A percentile compares a stretch with the other conserved stretches of the same genome.
These are phyloP conservation scores for Bursaphelenchus okinawaensis DNA, from an alignment of 2,888 invertebrate species.

Conservation along the genomic window DNA sequence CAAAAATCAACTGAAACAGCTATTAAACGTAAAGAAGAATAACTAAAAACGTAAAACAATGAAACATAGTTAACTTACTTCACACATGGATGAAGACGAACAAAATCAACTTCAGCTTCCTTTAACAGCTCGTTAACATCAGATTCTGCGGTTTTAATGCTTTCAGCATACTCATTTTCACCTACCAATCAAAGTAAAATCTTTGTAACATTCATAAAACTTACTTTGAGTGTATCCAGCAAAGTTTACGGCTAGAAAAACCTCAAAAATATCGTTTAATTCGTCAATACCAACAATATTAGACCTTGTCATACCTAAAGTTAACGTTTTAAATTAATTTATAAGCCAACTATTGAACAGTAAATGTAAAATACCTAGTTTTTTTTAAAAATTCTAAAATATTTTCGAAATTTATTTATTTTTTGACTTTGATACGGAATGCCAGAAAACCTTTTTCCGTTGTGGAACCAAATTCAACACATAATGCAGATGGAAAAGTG, in stretches of 20 bases:
- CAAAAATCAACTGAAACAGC: not conserved
- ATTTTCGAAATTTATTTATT: too few species aligned
- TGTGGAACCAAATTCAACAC: too few species aligned
- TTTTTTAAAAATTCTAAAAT: too few species aligned
- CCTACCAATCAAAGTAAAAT: not conserved
- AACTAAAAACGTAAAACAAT: too few species aligned
- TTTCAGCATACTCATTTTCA: not conserved
- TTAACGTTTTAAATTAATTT: too few species aligned
- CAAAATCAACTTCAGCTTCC: conserved; percentile 1
- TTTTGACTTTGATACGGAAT: too few species aligned
- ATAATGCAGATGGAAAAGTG: too few species aligned
- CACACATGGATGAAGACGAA: conserved; percentile 6
- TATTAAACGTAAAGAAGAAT: too few species aligned
- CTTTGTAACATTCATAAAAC: not conserved
- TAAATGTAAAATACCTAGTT: too few species aligned
- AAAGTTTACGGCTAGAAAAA: conserved; percentile 1
- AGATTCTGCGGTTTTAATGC: not conserved
- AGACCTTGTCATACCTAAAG: not conserved
- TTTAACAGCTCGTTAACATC: not conserved
- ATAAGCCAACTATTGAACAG: too few species aligned
- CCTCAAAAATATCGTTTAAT: not conserved
- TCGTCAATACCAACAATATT: not conserved
- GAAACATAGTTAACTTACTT: too few species aligned
- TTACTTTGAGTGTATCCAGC: not conserved
- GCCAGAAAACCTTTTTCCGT: too few species aligned